Percentiles rank a stretch among this genome's conserved stretches.
These are phyloP conservation scores for Eremobia ochroleuca DNA, from an alignment of 2,888 invertebrate species.

Conservation along the genomic window DNA sequence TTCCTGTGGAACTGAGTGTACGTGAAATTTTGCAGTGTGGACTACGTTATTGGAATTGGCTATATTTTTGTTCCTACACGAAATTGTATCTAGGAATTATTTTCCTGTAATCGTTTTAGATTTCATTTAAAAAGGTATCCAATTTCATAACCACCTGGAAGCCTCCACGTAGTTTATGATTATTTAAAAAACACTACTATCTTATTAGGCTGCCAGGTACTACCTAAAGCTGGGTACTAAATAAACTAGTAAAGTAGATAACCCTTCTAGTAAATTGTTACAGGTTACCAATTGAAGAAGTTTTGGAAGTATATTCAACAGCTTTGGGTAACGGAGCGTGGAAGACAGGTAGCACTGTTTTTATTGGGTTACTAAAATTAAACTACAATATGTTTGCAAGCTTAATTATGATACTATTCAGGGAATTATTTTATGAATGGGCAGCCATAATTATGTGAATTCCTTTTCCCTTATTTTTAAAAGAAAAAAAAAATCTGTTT, in stretches of 20 bases:
- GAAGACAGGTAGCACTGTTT: conserved; percentile 81
- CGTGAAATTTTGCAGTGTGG: background rate
- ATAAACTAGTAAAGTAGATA: background rate
- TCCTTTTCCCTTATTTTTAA: background rate
- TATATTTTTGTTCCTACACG: too few species aligned
- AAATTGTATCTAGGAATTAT: background rate
- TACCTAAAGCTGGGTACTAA: background rate
- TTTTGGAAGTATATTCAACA: conserved; percentile 87
- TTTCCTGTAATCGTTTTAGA: background rate
- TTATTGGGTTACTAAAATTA: background rate
- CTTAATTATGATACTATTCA: background rate
- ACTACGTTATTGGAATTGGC: background rate
- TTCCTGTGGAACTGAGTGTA: too few species aligned
- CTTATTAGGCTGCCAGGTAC: too few species aligned
- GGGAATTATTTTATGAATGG: background rate
- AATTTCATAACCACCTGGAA: background rate
- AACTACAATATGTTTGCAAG: background rate
- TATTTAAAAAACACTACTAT: too few species aligned
- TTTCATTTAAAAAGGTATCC: background rate
- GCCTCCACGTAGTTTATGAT: background rate
- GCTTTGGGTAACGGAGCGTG: conserved; percentile 89
- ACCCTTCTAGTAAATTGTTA: conserved; percentile 38
- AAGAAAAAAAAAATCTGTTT: too few species aligned
- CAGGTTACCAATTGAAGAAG: conserved; percentile 87
- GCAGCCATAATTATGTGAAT: background rate